Conservation (phyloP, 2,888 invertebrate species). For the Pristionchus arcanus region DNA sequence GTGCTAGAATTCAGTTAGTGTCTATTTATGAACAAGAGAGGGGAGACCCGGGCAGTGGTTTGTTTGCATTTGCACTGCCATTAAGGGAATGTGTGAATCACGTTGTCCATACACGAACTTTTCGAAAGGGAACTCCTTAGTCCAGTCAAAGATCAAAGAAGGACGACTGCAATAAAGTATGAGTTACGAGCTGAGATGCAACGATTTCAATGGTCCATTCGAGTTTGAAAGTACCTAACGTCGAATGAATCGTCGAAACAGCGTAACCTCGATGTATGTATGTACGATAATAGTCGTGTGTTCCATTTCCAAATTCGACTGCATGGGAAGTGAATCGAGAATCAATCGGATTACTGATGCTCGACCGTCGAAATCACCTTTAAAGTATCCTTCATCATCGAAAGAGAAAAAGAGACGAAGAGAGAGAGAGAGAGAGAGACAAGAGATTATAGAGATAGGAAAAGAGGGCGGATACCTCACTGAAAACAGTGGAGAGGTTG, state of each 20-base stretch:
- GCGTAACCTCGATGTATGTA: not conserved
- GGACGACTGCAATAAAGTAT: not conserved
- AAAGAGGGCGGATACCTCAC: slow-evolving; percentile 7
- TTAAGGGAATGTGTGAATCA: not conserved
- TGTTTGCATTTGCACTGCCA: slow-evolving; percentile 3
- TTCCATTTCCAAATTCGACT: not conserved
- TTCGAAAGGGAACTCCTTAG: not conserved
- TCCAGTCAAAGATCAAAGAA: slow-evolving; percentile 6
- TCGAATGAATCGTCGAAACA: not conserved
- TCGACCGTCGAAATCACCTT: not conserved
- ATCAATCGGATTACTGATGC: not conserved
- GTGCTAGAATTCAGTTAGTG: not conserved
- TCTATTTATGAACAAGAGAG: slow-evolving; percentile 9
- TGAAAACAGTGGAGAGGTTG: slow-evolving; percentile 18
- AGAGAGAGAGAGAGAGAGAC: not conserved
- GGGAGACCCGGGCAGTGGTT: not conserved
- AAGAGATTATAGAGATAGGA: not conserved
- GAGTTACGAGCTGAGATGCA: not conserved
- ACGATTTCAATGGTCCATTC: not conserved
- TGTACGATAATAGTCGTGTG: not conserved
- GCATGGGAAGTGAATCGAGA: not conserved
- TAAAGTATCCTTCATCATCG: slow-evolving; percentile 32
- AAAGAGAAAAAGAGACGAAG: not conserved
- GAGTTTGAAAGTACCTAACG: not conserved
- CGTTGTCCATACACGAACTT: not conserved